These are phyloP conservation scores for Aphaenogaster ashmeadi DNA, from an alignment of 1,140 invertebrate genomes.

Conservation along the genomic window DNA sequence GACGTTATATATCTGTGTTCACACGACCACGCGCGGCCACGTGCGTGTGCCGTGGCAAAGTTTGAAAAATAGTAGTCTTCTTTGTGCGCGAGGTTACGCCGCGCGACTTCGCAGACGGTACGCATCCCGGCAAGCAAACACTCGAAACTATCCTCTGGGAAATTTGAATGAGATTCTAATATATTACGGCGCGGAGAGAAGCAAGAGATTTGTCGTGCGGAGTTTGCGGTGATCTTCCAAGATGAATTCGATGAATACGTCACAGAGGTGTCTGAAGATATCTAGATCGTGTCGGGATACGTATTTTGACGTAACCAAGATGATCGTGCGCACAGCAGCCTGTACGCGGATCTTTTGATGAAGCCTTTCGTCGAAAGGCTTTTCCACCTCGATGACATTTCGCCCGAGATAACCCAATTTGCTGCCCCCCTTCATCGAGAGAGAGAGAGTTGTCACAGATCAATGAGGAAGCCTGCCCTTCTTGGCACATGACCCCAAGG, in stretches of 20 bases:
- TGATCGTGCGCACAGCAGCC: neutral
- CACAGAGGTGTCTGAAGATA: neutral
- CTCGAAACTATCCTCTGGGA: slow-evolving; percentile 1
- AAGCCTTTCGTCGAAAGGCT: neutral
- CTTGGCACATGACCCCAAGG: slow-evolving; percentile 16
- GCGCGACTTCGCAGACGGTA: slow-evolving; percentile 15
- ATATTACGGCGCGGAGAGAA: neutral
- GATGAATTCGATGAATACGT: neutral
- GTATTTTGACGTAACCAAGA: neutral
- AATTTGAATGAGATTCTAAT: slow-evolving; percentile 40
- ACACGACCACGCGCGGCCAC: neutral
- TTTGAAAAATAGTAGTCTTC: slow-evolving; percentile 62
- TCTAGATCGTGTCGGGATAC: neutral
- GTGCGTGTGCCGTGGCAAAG: slow-evolving; percentile 18
- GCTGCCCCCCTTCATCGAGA: slow-evolving; percentile 33
- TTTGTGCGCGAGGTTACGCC: slow-evolving; percentile 26
- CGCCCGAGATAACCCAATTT: slow-evolving; percentile 63
- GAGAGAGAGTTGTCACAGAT: slow-evolving; percentile 58
- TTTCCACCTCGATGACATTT: slow-evolving; percentile 35
- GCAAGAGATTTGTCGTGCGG: neutral
- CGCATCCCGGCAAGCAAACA: neutral
- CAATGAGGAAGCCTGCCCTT: slow-evolving; percentile 54
- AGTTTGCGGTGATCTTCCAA: neutral
- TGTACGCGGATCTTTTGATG: neutral
- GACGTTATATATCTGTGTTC: slow-evolving; percentile 17